Base-by-base conservation (phyloP, 2,888 invertebrate genomes). In the Margaritifera margaritifera region DNA sequence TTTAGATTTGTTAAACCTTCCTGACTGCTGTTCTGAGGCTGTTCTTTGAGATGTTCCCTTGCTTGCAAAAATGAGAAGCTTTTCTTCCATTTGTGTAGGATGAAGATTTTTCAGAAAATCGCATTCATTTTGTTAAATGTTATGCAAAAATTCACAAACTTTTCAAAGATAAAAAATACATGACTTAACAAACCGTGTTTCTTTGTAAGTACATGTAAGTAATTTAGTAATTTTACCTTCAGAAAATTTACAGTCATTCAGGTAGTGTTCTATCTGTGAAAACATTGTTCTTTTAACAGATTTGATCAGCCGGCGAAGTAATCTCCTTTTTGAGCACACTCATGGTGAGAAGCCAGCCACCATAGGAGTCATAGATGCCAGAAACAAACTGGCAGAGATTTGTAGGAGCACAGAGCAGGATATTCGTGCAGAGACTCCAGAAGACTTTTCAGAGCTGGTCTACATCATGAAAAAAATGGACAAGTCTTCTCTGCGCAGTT, bases 371-470 rank as follows among this genome's bases (percentile, higher is more conserved):
- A 64, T 64, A 22, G 79, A 80, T 2, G 86, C 81, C 52, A 60
- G 78, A 50, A 56, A 71, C 52, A 80, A 84, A 27, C 76, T 89
- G 31, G 60, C 62, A 24, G 77, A 84, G 25, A 75, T 89, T 62
- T 88, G 89, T 75, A 58, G 59, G 2, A 56, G 69, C 6, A 86
- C 89, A 15, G 67, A 79, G 55, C 81, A 86, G 6, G 90, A 90
- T 58, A 85, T 92, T 25, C 82, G 87, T 15, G 83, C 88, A 0
- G 83, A 89, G n/a, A 89, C 90, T 6, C 91, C 92, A 1, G 75
- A 81, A 20, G 84, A 90, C 57, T 92, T 92, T 83, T 81, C 89
- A 18, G 83, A 87, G 11, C 87, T 92, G n/a, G 86, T 92, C 51
- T 83, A 86, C 66, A 76, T 84, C 25, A 85, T 92, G 72, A 86